Evolutionary conservation across 1,140 invertebrate species (phyloP).

Genomic region (Aporrectodea caliginosa): DNA sequence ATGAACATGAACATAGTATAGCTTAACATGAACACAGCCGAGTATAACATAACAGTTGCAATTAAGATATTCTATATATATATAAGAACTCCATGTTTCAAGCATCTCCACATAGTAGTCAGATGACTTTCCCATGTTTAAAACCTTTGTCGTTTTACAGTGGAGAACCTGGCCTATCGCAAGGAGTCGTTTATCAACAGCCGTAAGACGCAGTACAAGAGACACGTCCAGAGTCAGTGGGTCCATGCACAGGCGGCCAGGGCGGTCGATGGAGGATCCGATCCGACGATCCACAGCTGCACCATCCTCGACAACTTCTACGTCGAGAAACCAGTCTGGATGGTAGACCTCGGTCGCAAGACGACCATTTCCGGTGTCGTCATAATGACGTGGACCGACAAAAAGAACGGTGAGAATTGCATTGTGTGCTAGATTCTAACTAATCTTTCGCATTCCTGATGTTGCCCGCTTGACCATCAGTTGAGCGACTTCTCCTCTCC

Average conservation of each 20-base stretch:
- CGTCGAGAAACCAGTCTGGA: constrained; percentile 61
- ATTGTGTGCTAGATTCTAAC: no score
- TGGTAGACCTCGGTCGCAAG: constrained; percentile 59
- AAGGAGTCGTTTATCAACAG: constrained; percentile 61
- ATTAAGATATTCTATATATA: background rate
- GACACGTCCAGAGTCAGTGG: constrained; percentile 46
- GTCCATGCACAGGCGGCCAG: constrained; percentile 54
- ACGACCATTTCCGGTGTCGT: constrained; percentile 56
- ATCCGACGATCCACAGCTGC: constrained; percentile 56
- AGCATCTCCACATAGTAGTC: constrained; percentile 7
- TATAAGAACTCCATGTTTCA: constrained; percentile 33
- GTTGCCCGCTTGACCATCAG: no score
- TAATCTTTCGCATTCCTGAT: no score
- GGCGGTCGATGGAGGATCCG: constrained; percentile 60
- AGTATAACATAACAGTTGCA: background rate
- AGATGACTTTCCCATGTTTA: no score
- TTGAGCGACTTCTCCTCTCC: no score
- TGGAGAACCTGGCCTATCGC: constrained; percentile 60
- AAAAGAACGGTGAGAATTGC: constrained; percentile 58
- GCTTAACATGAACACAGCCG: background rate
- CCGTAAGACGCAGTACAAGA: constrained; percentile 56
- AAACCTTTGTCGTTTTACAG: constrained; percentile 44
- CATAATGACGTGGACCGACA: constrained; percentile 60
- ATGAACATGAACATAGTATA: background rate
- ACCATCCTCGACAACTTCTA: constrained; percentile 63